These are phyloP conservation scores for Sinocyclocheilus rhinocerous DNA, from an alignment of 2,113 vertebrate genomes.

Conservation along the genomic window DNA sequence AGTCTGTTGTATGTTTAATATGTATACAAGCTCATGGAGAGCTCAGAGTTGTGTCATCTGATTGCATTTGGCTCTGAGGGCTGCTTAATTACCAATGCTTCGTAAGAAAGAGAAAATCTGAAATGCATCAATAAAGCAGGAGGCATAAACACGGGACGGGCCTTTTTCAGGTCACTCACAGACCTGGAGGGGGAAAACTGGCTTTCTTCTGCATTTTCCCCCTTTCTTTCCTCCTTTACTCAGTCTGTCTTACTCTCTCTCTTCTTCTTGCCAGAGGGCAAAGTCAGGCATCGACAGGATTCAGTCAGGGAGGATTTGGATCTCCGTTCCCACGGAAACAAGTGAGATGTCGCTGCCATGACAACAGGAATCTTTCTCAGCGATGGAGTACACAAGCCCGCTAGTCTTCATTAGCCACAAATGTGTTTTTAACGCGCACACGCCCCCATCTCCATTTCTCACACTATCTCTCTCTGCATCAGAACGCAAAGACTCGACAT, in stretches of 20 bases:
- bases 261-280: conserved; percentile 64
- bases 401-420: conserved; percentile 48
- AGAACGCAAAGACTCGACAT: conserved; percentile 41
- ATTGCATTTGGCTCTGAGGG: conserved; percentile 18
- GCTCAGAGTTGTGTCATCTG: not conserved
- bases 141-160: conserved; percentile 56
- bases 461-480: conserved; percentile 21
- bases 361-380: conserved; percentile 75
- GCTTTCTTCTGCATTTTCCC: conserved; percentile 68
- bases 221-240: not conserved
- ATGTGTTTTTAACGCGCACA: conserved; percentile 47
- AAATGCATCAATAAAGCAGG: conserved; percentile 37
- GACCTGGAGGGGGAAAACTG: conserved; percentile 64
- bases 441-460: conserved; percentile 46
- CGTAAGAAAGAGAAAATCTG: conserved; percentile 5
- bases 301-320: conserved; percentile 63
- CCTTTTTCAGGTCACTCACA: conserved; percentile 73
- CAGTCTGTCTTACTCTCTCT: conserved; percentile 35
- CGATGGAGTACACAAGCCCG: conserved; percentile 53
- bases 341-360: conserved; percentile 76
- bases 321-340: conserved; percentile 76
- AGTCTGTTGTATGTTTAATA: conserved; percentile 29
- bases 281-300: conserved; percentile 77
- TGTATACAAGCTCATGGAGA: conserved; percentile 18
- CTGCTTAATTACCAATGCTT: conserved; percentile 37